phyloP scores from a whole-genome alignment of 2,888 invertebrate species.

The Camptogramma bilineatum region DNA sequence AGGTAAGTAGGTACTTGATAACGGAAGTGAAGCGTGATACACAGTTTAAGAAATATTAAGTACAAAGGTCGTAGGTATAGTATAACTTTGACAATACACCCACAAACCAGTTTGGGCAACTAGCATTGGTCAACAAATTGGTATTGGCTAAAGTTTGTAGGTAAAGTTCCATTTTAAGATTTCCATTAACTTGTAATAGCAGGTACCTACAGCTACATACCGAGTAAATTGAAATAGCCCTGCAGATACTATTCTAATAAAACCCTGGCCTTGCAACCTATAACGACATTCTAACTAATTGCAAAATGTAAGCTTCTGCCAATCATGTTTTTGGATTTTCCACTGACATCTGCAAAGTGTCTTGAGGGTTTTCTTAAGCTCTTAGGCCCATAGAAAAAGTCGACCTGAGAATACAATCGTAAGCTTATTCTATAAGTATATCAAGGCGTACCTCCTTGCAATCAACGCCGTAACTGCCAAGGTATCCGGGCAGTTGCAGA shows the following conservation, averaged over 20 bases:
- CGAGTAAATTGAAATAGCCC: too few species aligned
- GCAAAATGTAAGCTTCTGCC: too few species aligned
- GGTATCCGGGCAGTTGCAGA: slow-evolving; percentile 63
- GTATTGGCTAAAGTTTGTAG: not conserved
- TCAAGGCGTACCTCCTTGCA: slow-evolving; percentile 66
- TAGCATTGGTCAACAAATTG: not conserved
- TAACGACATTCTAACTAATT: too few species aligned
- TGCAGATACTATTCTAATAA: too few species aligned
- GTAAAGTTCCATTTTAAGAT: not conserved
- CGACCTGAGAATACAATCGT: not conserved
- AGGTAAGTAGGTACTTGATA: not conserved
- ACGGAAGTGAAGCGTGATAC: not conserved
- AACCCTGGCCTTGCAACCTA: too few species aligned
- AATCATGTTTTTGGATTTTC: too few species aligned
- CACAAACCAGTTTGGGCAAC: not conserved
- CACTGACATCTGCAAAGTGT: too few species aligned
- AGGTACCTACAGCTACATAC: too few species aligned
- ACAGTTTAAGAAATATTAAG: not conserved
- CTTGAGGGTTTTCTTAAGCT: too few species aligned
- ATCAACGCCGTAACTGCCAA: slow-evolving; percentile 71
- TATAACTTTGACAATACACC: not conserved
- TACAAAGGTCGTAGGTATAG: not conserved
- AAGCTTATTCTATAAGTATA: not conserved
- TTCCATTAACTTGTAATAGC: not conserved
- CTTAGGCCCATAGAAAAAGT: too few species aligned